phyloP scores from a whole-genome alignment of 2,888 invertebrate genomes.

The Tipula helvola region DNA sequence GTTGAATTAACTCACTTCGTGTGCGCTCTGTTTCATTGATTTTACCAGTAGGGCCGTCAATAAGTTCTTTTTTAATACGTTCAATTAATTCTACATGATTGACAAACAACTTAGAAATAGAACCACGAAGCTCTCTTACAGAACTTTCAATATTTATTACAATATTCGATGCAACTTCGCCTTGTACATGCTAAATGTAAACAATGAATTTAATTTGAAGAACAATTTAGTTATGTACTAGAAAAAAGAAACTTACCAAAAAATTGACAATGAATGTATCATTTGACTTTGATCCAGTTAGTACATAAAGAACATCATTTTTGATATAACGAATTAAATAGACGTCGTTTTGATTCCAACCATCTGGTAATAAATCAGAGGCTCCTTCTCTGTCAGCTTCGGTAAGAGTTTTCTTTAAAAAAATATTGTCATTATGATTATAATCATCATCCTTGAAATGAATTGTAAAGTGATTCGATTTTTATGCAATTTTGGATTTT shows the following conservation, averaged over 20 bases:
- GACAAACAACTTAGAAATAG: neutral
- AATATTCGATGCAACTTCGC: neutral
- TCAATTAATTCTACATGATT: neutral
- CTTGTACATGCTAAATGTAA: neutral
- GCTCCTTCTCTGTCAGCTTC: neutral
- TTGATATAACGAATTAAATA: neutral
- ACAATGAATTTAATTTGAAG: neutral
- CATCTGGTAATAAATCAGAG: constrained; percentile 4
- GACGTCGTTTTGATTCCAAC: neutral
- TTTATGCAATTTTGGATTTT: neutral
- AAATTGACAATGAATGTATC: neutral
- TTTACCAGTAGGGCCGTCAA: neutral
- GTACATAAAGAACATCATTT: neutral
- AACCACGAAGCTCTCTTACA: neutral
- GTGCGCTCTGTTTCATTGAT: neutral
- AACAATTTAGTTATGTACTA: neutral
- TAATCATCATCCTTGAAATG: neutral
- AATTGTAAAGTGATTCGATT: neutral
- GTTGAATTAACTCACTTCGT: neutral
- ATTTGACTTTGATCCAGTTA: neutral
- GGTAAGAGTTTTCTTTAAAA: neutral
- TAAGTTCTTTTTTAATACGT: neutral
- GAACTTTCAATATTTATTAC: neutral
- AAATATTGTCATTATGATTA: neutral
- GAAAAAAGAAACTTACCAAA: neutral